These are phyloP conservation scores for Leptodactylus fuscus DNA, from an alignment of 2,113 vertebrate genomes.

Conservation along the genomic window DNA sequence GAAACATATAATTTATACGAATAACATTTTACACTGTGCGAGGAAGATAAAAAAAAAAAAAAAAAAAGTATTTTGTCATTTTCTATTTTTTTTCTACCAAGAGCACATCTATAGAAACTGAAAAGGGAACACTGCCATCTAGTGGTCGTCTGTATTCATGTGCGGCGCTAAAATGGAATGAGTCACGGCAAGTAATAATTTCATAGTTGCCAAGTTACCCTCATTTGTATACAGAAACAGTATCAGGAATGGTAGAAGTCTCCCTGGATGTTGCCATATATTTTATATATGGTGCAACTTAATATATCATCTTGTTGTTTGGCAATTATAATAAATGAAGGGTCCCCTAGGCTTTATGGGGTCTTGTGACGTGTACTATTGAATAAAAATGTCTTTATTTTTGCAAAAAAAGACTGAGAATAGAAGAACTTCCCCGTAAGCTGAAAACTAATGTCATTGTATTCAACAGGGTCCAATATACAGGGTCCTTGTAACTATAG, in stretches of 20 bases:
- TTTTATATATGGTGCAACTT: background rate
- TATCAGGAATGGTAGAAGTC: background rate
- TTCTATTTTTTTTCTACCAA: background rate
- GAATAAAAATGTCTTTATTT: too few relatives aligned
- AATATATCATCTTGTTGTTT: background rate
- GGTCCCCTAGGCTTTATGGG: background rate
- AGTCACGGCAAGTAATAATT: background rate
- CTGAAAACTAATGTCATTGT: too few relatives aligned
- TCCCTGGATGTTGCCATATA: background rate
- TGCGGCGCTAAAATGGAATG: background rate
- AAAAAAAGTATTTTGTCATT: constrained; percentile 25
- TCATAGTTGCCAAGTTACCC: constrained; percentile 25
- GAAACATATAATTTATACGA: constrained; percentile 55
- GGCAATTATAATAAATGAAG: background rate
- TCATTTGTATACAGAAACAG: constrained; percentile 19
- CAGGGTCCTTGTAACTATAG: too few relatives aligned
- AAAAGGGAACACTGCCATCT: constrained; percentile 48
- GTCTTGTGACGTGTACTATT: too few relatives aligned
- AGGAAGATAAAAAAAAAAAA: constrained; percentile 45
- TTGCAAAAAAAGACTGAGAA: too few relatives aligned
- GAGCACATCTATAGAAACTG: background rate
- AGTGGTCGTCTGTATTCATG: background rate
- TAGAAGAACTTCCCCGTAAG: too few relatives aligned
- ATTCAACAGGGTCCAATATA: too few relatives aligned
- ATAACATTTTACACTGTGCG: constrained; percentile 48